Evolutionary conservation across 2,888 invertebrate genomes (phyloP), one percentile per base, ranked within the genome.

Genomic region (Ornithoptera alexandrae): DNA sequence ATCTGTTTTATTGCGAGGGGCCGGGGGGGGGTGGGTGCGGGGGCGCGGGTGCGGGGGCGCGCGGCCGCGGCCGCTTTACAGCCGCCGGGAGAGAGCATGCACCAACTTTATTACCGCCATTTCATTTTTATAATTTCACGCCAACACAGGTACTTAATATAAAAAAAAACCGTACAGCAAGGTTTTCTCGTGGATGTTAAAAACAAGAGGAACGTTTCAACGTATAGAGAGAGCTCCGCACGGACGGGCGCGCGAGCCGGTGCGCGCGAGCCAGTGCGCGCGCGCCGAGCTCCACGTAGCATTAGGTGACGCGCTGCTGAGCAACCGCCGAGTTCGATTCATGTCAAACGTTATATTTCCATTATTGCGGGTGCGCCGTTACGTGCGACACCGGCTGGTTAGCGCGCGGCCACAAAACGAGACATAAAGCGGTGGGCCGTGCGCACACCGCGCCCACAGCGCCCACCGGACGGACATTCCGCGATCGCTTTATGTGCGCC

Each of bases 401-500:
- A 30, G 30, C 30, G 30, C 3, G 30, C 30, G 30, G 30, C 30
- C 30, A 30, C 30, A 30, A 30, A 30, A 3, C 30, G 30, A 30
- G 30, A 30, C 30, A 30, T 30, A 30, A 30, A 30, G 4, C 30
- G 30, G 22, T 22, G 22, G 22, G 22, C 22, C 22, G 22, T 4
- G 24, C 24, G 24, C 24, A 4, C 30, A 30, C 30, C 30, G 30
- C 30, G 30, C 30, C 30, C 30, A 30, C 30, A 3, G 30, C 30
- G 30, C 30, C 30, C 30, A 30, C 30, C 30, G 30, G 30, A 30
- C 30, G 30, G 30, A 68, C 73, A 75, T 76, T 74, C 69, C 68
- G 71, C 84, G 80, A 78, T 77, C 78, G 74, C 82, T 89, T 90
- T 89, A 90, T 84, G 85, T 82, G 77, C 79, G 74, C 77, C 78